These are phyloP conservation scores for Disparrhopalites patrizii DNA, from an alignment of 2,888 invertebrate genomes.

Conservation along the genomic window DNA sequence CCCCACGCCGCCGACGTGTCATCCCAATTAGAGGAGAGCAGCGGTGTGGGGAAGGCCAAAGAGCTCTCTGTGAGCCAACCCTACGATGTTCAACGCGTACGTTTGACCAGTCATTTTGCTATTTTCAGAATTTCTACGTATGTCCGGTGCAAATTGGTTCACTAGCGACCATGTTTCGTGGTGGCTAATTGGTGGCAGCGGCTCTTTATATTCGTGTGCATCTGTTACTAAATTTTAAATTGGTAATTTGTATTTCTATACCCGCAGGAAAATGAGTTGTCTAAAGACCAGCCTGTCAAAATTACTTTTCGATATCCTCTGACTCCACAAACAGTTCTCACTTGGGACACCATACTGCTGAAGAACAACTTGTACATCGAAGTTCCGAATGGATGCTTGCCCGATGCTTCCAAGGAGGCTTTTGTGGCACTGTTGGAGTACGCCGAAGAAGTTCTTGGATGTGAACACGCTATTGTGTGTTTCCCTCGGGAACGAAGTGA, in stretches of 20 bases:
- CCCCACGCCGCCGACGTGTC: constrained; percentile 75
- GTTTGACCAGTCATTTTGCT: too few relatives aligned
- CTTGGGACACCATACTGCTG: constrained; percentile 80
- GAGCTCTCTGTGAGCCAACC: constrained; percentile 62
- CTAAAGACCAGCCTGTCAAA: constrained; percentile 61
- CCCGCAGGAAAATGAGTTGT: constrained; percentile 42
- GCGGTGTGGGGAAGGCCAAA: constrained; percentile 66
- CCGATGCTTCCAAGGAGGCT: constrained; percentile 90
- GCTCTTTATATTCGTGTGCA: too few relatives aligned
- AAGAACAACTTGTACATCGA: constrained; percentile 81
- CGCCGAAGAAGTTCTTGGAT: constrained; percentile 86
- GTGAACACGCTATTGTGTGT: constrained; percentile 73
- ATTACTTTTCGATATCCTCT: constrained; percentile 73
- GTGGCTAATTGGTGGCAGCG: too few relatives aligned
- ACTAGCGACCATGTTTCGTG: too few relatives aligned
- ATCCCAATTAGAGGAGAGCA: constrained; percentile 63
- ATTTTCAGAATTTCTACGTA: too few relatives aligned
- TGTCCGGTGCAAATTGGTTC: too few relatives aligned
- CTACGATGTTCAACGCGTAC: constrained; percentile 52
- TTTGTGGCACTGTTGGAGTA: constrained; percentile 91
- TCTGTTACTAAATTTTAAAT: too few relatives aligned
- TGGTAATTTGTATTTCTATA: too few relatives aligned
- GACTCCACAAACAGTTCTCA: constrained; percentile 70
- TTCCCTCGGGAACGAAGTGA: constrained; percentile 79
- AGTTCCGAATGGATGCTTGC: constrained; percentile 76